Evolutionary conservation across 2,888 invertebrate species (phyloP), one percentile per base, ranked within the genome.

Genomic region (Diogma glabrata): DNA sequence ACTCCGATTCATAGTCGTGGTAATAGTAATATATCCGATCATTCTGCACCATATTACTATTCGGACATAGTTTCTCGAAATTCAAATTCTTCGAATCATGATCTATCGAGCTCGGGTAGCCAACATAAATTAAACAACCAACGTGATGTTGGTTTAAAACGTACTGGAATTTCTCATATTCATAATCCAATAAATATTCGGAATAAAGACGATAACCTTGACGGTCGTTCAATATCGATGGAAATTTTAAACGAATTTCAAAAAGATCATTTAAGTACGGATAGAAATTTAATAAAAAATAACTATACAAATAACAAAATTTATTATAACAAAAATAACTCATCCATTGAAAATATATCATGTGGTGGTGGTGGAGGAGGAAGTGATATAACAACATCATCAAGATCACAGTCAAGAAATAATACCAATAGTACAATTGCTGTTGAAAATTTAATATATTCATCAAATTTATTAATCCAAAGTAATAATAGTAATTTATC

Each of bases 31-130:
- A 64, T 69, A n/a, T 73, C 74, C 16, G 81, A 81, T 56, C 80
- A 82, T 55, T 77, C 81, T 51, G 87, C 87, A 26, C 89, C 90
- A 0, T 90, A 90, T 62, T 90, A 90, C 62, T 90, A 90, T 64
- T 88, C 90, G 0, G 90, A 91, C 66, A 72, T 81, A 48, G 81
- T 73, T 58, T 71, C 74, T 3, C 74, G 74, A 59, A 40, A 47
- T 10, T n/a, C 28, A 22, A 40, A 47, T 10, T n/a, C 28, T 16
- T 45, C 45, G 12, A 38, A 30, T 33, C 30, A 48, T 5, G 48
- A 48, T 48, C n/a, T 30, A 4, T 22, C 46, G 14, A 48, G 30
- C 33, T 19, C 30, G 14, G 30, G 48, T 33, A 33, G 30, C 9
- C 28, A 28, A 19, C 53, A 56, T 2, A 76, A 77, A 61, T 61